phyloP scores from a whole-genome alignment of 2,888 invertebrate genomes.

The Tridacna gigas region DNA sequence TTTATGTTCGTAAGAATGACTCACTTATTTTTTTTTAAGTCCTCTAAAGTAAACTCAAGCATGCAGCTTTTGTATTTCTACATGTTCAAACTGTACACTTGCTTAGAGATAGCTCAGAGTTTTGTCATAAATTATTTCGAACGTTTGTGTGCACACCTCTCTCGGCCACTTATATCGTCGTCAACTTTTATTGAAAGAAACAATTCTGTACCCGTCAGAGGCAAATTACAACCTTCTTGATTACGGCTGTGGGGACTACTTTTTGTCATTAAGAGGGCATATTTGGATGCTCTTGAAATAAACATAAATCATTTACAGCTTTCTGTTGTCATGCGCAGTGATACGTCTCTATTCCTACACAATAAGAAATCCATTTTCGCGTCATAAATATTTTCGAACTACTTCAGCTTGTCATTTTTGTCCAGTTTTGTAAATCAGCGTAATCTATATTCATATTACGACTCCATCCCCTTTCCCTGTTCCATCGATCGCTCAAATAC shows the following conservation, averaged over 20 bases:
- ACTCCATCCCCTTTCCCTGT: no score
- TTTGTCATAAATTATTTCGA: neutral
- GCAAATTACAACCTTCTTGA: constrained; percentile 27
- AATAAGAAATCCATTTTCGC: constrained; percentile 5
- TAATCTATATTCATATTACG: no score
- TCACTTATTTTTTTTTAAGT: no score
- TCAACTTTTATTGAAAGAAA: constrained; percentile 11
- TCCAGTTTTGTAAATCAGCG: no score
- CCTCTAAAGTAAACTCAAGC: no score
- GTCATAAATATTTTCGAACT: constrained; percentile 5
- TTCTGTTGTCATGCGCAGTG: constrained; percentile 11
- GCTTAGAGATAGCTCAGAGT: neutral
- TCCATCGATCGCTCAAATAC: neutral
- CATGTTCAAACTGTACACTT: neutral
- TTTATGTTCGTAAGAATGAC: no score
- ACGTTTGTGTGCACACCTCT: neutral
- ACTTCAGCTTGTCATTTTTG: constrained; percentile 6
- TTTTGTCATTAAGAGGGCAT: constrained; percentile 24
- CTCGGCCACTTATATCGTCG: neutral
- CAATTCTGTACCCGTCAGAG: constrained; percentile 7
- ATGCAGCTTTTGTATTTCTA: no score
- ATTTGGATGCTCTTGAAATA: constrained; percentile 4
- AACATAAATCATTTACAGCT: constrained; percentile 12
- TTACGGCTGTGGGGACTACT: constrained; percentile 15
- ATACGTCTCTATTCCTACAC: constrained; percentile 12